Conservation (phyloP, 1,140 invertebrate genomes). For the Apis florea region DNA sequence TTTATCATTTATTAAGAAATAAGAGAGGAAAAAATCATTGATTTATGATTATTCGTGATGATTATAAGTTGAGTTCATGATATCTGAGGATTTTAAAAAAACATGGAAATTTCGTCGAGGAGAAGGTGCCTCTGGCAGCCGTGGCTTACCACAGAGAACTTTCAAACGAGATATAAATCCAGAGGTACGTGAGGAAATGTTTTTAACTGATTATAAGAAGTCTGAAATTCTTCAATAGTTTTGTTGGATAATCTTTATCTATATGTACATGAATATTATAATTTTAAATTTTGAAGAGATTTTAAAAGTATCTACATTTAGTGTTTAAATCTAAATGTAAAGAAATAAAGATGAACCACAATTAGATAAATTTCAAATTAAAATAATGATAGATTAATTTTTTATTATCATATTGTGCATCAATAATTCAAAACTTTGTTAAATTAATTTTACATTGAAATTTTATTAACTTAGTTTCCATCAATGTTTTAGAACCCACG, state of each 20-base stretch:
- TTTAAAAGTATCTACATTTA: no score
- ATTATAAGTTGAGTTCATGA: neutral
- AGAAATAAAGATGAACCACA: neutral
- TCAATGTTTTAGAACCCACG: neutral
- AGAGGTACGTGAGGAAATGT: conserved; percentile 61
- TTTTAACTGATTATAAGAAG: neutral
- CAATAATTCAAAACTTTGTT: neutral
- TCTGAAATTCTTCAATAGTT: neutral
- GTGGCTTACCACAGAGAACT: conserved; percentile 71
- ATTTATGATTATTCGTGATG: neutral
- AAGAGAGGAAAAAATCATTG: neutral
- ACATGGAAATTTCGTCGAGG: conserved; percentile 71
- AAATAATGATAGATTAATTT: neutral
- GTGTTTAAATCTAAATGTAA: neutral
- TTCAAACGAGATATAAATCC: conserved; percentile 55
- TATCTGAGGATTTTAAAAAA: conserved; percentile 1
- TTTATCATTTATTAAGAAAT: neutral
- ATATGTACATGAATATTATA: neutral
- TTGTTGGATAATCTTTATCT: neutral
- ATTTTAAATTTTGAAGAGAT: no score
- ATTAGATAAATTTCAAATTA: neutral
- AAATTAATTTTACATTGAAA: neutral
- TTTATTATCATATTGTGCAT: no score
- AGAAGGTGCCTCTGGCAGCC: conserved; percentile 75
- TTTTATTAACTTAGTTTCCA: neutral